Conservation (phyloP, 2,888 invertebrate species). For the Nymphalis c-album region DNA sequence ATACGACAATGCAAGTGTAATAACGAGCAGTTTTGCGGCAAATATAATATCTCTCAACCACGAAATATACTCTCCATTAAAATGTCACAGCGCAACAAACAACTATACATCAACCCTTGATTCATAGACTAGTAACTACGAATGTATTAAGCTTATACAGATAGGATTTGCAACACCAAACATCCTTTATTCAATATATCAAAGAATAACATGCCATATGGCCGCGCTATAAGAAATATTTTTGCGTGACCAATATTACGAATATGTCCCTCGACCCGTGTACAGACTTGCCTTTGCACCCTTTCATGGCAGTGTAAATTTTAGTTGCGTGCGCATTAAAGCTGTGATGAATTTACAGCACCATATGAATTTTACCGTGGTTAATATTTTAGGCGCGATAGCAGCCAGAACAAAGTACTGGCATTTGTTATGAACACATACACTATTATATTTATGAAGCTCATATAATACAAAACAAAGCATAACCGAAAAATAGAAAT, state of each 20-base stretch:
- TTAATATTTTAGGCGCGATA: slow-evolving; percentile 19
- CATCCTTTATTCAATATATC: slow-evolving; percentile 13
- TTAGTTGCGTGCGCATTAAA: slow-evolving; percentile 34
- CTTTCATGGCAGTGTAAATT: slow-evolving; percentile 33
- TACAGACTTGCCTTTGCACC: slow-evolving; percentile 27
- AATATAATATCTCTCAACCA: slow-evolving; percentile 57
- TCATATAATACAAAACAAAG: background rate
- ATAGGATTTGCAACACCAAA: slow-evolving; percentile 22
- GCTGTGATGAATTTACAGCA: slow-evolving; percentile 29
- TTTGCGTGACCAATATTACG: background rate
- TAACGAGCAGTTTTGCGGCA: slow-evolving; percentile 52
- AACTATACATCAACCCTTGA: slow-evolving; percentile 38
- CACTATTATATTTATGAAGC: background rate
- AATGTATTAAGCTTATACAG: slow-evolving; percentile 36
- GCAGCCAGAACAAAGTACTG: slow-evolving; percentile 7
- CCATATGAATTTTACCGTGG: slow-evolving; percentile 15
- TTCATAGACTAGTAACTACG: slow-evolving; percentile 38
- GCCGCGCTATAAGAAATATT: background rate
- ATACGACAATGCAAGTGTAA: slow-evolving; percentile 51
- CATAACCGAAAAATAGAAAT: background rate
- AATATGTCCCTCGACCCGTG: slow-evolving; percentile 27
- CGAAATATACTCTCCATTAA: slow-evolving; percentile 58
- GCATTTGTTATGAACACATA: background rate
- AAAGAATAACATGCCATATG: slow-evolving; percentile 12
- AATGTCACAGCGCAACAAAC: slow-evolving; percentile 42